phyloP scores from a whole-genome alignment of 2,888 invertebrate species.

The Phytoseiulus persimilis region DNA sequence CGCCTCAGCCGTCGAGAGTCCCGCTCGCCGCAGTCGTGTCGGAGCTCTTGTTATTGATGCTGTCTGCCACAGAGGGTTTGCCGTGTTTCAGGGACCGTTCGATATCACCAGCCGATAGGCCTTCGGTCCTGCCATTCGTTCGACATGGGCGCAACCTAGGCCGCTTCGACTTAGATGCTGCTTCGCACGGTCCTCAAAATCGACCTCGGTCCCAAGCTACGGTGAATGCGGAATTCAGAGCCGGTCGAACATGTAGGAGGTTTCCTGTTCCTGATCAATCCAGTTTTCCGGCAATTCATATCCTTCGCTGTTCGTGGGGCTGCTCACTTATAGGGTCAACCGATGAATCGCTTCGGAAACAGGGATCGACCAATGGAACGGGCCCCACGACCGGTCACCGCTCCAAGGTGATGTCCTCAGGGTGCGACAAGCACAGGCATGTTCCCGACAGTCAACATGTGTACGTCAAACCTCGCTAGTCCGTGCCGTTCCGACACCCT shows the following conservation, averaged over 20 bases:
- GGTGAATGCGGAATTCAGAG: not conserved
- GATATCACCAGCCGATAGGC: not conserved
- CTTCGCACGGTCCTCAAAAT: not conserved
- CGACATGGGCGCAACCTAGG: not conserved
- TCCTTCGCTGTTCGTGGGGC: too few species aligned
- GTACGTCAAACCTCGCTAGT: too few species aligned
- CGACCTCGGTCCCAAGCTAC: not conserved
- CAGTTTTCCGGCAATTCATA: not conserved
- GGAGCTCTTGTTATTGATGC: not conserved
- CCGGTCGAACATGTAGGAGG: not conserved
- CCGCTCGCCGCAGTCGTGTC: not conserved
- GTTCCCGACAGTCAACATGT: too few species aligned
- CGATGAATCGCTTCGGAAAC: too few species aligned
- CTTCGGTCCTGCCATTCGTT: not conserved
- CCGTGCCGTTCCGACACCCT: too few species aligned
- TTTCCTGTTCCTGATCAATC: not conserved
- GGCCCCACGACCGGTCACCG: too few species aligned
- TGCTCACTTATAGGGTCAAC: too few species aligned
- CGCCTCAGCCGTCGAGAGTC: too few species aligned
- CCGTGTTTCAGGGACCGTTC: not conserved
- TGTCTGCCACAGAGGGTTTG: not conserved
- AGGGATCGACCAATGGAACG: too few species aligned
- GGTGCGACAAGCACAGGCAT: too few species aligned
- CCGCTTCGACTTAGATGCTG: not conserved
- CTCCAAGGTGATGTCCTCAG: too few species aligned